Evolutionary conservation across 1,140 invertebrate genomes (phyloP).

Genomic region (Listronotus oregonensis): DNA sequence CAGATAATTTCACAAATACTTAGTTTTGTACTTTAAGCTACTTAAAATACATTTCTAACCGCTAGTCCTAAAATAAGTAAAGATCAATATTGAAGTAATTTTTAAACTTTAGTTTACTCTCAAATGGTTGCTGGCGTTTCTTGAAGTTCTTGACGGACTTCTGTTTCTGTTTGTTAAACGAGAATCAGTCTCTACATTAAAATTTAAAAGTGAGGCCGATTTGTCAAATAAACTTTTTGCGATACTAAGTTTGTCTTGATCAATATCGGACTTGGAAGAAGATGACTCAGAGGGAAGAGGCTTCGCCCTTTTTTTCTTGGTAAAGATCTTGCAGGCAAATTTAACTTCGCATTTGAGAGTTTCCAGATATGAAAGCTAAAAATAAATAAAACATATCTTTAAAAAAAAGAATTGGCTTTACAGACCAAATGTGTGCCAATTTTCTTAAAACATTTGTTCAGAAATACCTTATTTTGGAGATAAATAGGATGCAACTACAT

Average conservation of each 20-base stretch:
- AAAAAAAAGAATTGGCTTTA: conserved; percentile 27
- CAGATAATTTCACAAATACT: no score
- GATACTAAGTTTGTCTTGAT: conserved; percentile 12
- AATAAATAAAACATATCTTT: conserved; percentile 17
- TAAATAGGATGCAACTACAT: no score
- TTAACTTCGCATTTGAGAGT: conserved; percentile 67
- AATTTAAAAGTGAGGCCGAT: conserved; percentile 15
- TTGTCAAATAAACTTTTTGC: conserved; percentile 20
- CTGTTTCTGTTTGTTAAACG: neutral
- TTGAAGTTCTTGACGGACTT: conserved; percentile 2
- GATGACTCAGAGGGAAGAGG: conserved; percentile 34
- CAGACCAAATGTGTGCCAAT: no score
- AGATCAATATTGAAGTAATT: no score
- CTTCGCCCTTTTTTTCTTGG: conserved; percentile 66
- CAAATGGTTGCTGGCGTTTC: conserved; percentile 4
- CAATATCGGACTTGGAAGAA: conserved; percentile 2
- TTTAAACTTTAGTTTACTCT: conserved; percentile 6
- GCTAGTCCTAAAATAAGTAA: no score
- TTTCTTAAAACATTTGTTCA: no score
- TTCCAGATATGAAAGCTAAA: conserved; percentile 65
- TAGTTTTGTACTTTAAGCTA: no score
- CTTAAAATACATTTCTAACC: no score
- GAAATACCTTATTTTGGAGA: no score
- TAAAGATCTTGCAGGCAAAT: conserved; percentile 68
- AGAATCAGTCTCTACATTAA: neutral